Percentiles rank a stretch among this genome's conserved stretches.
These are phyloP conservation scores for Oenanthe oenanthe DNA, from an alignment of 2,113 vertebrate genomes.

Conservation along the genomic window DNA sequence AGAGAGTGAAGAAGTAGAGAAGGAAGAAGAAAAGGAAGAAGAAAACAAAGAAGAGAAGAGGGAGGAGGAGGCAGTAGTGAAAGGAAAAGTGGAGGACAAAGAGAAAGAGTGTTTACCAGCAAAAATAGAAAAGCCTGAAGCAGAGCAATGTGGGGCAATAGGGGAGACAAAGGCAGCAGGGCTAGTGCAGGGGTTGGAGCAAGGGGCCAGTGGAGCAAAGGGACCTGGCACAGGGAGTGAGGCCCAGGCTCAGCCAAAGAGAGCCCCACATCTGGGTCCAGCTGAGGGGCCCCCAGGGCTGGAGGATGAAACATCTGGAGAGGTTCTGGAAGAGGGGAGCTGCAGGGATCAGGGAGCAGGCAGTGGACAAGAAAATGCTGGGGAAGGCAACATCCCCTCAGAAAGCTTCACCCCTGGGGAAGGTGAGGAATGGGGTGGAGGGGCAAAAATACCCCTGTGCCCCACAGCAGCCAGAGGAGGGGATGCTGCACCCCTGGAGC, in stretches of 20 bases:
- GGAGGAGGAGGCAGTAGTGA: not conserved
- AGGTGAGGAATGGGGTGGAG: not conserved
- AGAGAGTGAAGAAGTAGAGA: not conserved
- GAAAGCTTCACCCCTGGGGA: not conserved
- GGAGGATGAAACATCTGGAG: not conserved
- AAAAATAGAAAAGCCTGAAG: not conserved
- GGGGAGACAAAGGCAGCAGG: not conserved
- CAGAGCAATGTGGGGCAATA: not conserved
- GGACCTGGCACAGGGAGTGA: not conserved
- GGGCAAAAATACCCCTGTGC: not conserved
- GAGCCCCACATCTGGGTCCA: not conserved
- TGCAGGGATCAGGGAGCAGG: not conserved
- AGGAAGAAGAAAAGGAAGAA: not conserved
- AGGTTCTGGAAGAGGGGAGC: not conserved
- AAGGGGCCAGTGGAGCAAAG: not conserved
- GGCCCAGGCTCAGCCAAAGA: not conserved
- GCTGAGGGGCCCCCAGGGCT: rapidly evolving
- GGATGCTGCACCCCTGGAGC: not conserved
- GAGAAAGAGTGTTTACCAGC: not conserved
- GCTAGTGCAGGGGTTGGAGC: not conserved
- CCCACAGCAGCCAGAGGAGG: not conserved
- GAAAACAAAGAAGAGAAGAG: not conserved
- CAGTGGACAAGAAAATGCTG: rapidly evolving
- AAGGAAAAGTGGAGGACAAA: not conserved
- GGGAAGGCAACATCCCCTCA: not conserved